phyloP scores from a whole-genome alignment of 2,113 vertebrate genomes.

The Clarias gariepinus region DNA sequence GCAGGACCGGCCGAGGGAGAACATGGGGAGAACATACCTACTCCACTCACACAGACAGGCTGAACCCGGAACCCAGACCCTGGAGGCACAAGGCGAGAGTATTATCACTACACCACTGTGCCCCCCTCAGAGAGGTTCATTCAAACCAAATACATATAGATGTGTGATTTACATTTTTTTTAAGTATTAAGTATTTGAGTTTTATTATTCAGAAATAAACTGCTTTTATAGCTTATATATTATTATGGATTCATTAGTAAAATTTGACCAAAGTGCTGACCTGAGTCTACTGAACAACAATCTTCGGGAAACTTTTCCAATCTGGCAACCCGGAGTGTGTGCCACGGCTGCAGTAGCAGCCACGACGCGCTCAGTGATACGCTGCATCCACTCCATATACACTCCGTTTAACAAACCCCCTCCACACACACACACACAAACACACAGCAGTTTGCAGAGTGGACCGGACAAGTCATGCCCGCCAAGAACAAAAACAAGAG shows the following conservation, averaged over 20 bases:
- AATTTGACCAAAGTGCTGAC: not conserved
- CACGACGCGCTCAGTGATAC: constrained; percentile 37
- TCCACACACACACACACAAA: constrained; percentile 30
- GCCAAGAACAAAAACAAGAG: constrained; percentile 69
- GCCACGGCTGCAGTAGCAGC: constrained; percentile 35
- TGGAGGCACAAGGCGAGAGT: no score
- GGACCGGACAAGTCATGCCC: constrained; percentile 61
- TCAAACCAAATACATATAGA: not conserved
- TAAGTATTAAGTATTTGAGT: no score
- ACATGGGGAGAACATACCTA: no score
- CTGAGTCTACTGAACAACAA: not conserved
- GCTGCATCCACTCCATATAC: constrained; percentile 13
- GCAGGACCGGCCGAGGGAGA: no score
- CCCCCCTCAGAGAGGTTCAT: not conserved
- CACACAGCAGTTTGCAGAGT: not conserved
- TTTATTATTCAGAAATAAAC: no score
- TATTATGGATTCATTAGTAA: not conserved
- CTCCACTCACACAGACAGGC: no score
- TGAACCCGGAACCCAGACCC: no score
- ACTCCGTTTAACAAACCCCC: not conserved
- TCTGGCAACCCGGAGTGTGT: constrained; percentile 31
- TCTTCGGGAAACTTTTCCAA: not conserved
- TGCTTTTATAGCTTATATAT: not conserved
- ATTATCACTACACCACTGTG: no score
- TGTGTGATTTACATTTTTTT: no score